Base-by-base conservation (phyloP, 2,113 vertebrate genomes). In the Sciurus niger region DNA sequence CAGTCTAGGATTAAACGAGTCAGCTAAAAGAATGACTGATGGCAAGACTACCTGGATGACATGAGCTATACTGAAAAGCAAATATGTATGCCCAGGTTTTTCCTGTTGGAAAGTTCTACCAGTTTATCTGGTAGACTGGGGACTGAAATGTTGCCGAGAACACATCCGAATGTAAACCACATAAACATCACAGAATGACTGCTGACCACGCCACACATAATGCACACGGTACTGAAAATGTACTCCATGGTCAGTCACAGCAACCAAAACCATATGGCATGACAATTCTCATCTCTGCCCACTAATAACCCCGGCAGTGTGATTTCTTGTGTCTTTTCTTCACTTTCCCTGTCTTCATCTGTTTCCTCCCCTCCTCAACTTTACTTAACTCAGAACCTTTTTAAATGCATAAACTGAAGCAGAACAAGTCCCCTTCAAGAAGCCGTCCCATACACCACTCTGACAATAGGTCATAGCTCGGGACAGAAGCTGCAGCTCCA, bases 1-100 rank as follows among this genome's bases (percentile, higher is more conserved):
- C 73, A 9, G 9, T 92, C 87, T 34, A 92, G 97, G 95, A 92
- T 68, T 37, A 85, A 97, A 83, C 34, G 76, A 65, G 0, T 72
- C 40, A 74, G 18, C 79, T 87, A 78, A 91, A 9, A 0, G 48
- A 34, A 48, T 7, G 17, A 37, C 18, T 6, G 46, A 25, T 11
- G 65, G 25, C 32, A 91, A 51, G 9, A 65, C 40, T 16, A 46
- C 73, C 24, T 89, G 24, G 46, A 88, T 60, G 74, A 37, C 8
- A 70, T 25, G 32, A 55, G 67, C 67, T 84, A n/a, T 11, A 37
- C 17, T 43, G 43, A 93, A 94, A 93, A 94, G 30, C 84, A 97
- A 89, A 65, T 14, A 46, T 46, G 14, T 53, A 53, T 68, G 43
- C 76, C n/a, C 68, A 86, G 11, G 48, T 30, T 90, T 89, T 73